phyloP scores from a whole-genome alignment of 2,888 invertebrate genomes.

The Iselma pallidipennis region DNA sequence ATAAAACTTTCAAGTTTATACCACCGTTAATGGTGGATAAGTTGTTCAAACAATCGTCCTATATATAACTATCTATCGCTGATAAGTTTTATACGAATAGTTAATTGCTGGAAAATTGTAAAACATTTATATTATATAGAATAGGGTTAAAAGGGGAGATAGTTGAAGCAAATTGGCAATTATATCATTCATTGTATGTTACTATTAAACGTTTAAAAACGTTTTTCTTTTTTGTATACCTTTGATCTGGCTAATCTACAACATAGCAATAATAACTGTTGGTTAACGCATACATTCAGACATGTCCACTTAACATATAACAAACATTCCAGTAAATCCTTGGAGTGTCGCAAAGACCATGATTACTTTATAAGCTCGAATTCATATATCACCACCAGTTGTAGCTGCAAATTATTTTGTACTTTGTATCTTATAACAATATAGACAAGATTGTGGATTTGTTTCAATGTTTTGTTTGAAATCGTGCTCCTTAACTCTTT shows the following conservation, averaged over 20 bases:
- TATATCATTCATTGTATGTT: slow-evolving; percentile 8
- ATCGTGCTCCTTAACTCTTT: slow-evolving; percentile 8
- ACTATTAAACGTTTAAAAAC: slow-evolving; percentile 29
- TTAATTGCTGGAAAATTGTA: slow-evolving; percentile 14
- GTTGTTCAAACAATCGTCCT: background rate
- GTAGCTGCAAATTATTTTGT: slow-evolving; percentile 39
- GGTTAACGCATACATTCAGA: slow-evolving; percentile 35
- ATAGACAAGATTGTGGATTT: slow-evolving; percentile 18
- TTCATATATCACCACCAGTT: slow-evolving; percentile 41
- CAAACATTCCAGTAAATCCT: slow-evolving; percentile 45
- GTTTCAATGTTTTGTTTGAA: slow-evolving; percentile 13
- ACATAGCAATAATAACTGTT: slow-evolving; percentile 32
- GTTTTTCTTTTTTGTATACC: slow-evolving; percentile 30
- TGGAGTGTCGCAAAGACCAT: slow-evolving; percentile 40
- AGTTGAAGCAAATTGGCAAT: no score
- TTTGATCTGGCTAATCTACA: slow-evolving; percentile 36
- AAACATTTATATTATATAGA: background rate
- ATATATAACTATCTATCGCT: slow-evolving; percentile 4
- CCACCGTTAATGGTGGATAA: slow-evolving; percentile 4
- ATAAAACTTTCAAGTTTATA: slow-evolving; percentile 7
- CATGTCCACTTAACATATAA: slow-evolving; percentile 38
- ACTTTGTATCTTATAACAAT: slow-evolving; percentile 28
- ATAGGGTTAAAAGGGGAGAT: background rate
- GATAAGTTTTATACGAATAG: slow-evolving; percentile 10
- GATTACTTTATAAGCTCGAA: slow-evolving; percentile 43